Evolutionary conservation across 2,113 vertebrate genomes (phyloP).

Genomic region (Oreochromis spilurus): DNA sequence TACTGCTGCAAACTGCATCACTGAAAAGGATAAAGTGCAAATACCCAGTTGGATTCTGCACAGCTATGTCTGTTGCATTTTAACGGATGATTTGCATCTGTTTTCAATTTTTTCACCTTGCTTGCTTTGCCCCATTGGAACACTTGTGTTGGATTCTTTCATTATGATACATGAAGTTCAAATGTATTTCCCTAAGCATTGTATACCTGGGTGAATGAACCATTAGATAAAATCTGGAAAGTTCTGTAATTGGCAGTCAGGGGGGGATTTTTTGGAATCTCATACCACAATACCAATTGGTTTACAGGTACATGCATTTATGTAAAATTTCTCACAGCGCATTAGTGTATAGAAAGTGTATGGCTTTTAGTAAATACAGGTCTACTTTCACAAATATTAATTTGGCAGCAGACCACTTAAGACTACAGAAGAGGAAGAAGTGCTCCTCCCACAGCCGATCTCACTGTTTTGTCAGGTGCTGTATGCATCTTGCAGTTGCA

Average conservation of each 20-base stretch:
- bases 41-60: not conserved
- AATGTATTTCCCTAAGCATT: not conserved
- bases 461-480: not conserved
- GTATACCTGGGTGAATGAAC: not conserved
- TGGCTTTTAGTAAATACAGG: not conserved
- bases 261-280: not conserved
- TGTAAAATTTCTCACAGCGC: not conserved
- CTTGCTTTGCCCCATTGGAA: not conserved
- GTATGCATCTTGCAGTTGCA: not conserved
- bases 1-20: not conserved
- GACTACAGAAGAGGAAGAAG: not conserved
- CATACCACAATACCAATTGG: not conserved
- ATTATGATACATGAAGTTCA: not conserved
- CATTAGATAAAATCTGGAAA: not conserved
- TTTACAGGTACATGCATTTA: not conserved
- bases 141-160: not conserved
- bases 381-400: not conserved
- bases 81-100: not conserved
- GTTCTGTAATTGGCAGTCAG: not conserved
- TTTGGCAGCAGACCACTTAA: not conserved
- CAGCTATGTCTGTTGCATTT: not conserved
- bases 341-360: not conserved
- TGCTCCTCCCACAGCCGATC: rapidly evolving
- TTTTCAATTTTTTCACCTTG: not conserved
- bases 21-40: not conserved